Evolutionary conservation across 2,888 invertebrate genomes (phyloP).

Genomic region (Tachina lurida): DNA sequence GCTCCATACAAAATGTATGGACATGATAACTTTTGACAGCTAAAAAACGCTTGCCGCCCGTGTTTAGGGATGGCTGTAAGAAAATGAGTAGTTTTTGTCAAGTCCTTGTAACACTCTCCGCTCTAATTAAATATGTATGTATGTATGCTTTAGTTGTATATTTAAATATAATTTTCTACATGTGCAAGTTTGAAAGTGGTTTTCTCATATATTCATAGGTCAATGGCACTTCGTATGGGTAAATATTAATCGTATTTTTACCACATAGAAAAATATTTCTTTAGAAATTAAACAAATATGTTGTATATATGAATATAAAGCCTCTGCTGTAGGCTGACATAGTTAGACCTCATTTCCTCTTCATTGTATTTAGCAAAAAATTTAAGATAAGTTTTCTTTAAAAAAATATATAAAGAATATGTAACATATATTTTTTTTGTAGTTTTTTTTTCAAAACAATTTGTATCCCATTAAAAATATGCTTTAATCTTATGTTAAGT

Average conservation of each 20-base stretch:
- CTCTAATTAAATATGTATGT: background rate
- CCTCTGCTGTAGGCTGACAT: background rate
- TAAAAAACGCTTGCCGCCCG: too few species aligned
- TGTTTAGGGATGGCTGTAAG: too few species aligned
- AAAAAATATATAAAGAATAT: background rate
- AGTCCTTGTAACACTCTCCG: conserved; percentile 12
- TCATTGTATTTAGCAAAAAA: background rate
- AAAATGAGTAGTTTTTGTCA: background rate
- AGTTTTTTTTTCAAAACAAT: background rate
- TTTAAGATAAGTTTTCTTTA: background rate
- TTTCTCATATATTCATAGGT: conserved; percentile 37
- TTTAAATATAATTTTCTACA: background rate
- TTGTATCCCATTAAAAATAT: background rate
- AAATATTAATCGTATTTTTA: conserved; percentile 4
- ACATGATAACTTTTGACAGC: too few species aligned
- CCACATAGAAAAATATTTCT: conserved; percentile 10
- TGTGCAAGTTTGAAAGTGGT: conserved; percentile 2
- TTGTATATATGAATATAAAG: background rate
- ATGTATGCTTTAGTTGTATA: background rate
- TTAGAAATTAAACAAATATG: background rate
- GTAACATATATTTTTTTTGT: background rate
- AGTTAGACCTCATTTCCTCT: background rate
- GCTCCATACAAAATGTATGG: too few species aligned
- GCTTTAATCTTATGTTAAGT: background rate
- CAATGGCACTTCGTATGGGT: conserved; percentile 50